Evolutionary conservation across 2,113 vertebrate species (phyloP).

Genomic region (Riparia riparia): DNA sequence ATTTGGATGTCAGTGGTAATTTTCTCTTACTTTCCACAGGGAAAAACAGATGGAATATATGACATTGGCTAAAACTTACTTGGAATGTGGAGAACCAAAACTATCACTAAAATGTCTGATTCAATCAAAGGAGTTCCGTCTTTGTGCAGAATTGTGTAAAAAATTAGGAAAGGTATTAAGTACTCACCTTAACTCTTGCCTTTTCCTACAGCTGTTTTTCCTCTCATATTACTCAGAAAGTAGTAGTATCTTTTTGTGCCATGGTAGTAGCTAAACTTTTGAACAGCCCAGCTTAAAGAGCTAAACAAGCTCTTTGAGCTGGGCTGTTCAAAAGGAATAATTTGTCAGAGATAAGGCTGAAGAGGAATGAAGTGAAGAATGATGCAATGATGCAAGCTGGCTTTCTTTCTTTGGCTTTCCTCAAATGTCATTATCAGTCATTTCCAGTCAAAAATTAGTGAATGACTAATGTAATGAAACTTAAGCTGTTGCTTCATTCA

Average conservation of each 20-base stretch:
- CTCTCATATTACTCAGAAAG: not conserved
- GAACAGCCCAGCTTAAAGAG: not conserved
- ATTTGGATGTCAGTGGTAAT: not conserved
- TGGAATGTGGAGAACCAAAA: constrained; percentile 80
- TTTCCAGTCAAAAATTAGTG: not conserved
- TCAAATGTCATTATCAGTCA: not conserved
- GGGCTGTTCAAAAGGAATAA: not conserved
- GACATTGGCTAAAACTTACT: constrained; percentile 80
- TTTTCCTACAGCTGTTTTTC: not conserved
- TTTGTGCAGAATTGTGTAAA: constrained; percentile 80
- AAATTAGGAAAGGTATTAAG: constrained; percentile 79
- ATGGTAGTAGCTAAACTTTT: not conserved
- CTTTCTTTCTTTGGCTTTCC: not conserved
- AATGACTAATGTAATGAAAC: not conserved
- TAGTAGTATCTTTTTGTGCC: not conserved
- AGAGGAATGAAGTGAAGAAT: not conserved
- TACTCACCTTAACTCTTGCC: not conserved
- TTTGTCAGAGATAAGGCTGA: not conserved
- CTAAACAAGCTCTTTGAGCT: not conserved
- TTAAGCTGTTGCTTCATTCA: not conserved
- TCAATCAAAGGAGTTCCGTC: constrained; percentile 79
- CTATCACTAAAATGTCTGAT: constrained; percentile 82
- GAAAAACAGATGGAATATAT: constrained; percentile 82
- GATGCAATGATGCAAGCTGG: not conserved
- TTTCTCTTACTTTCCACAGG: constrained; percentile 61